Evolutionary conservation across 2,113 vertebrate species (phyloP).

Genomic region (Anolis carolinensis): DNA sequence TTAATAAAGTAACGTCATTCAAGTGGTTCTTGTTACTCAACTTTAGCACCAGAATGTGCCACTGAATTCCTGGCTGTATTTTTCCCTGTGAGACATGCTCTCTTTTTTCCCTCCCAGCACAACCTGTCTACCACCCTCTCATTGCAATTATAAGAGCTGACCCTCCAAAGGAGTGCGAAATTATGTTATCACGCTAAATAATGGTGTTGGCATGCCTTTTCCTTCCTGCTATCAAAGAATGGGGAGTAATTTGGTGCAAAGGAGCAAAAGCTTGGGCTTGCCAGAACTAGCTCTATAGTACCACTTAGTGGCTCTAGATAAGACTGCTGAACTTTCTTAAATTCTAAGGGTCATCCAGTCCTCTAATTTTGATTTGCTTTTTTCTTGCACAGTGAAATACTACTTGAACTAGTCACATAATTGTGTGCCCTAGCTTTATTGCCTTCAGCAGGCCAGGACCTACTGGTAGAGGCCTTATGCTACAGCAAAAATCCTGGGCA

Average conservation of each 20-base stretch:
- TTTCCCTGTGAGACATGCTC: neutral
- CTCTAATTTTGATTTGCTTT: neutral
- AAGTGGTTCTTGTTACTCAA: neutral
- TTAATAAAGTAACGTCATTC: constrained; percentile 1
- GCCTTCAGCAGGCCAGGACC: neutral
- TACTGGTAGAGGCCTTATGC: neutral
- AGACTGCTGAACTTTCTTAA: neutral
- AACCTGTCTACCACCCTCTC: neutral
- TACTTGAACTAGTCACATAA: neutral
- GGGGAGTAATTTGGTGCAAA: neutral
- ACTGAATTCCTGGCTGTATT: neutral
- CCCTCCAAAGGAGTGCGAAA: neutral
- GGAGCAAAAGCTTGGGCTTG: neutral
- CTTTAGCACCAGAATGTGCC: neutral
- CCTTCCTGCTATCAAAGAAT: neutral
- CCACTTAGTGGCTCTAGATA: constrained; percentile 7
- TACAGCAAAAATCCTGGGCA: neutral
- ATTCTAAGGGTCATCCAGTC: neutral
- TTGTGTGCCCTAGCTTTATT: neutral
- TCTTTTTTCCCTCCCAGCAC: neutral
- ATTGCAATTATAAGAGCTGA: neutral
- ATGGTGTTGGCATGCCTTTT: neutral
- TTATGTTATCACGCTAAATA: neutral
- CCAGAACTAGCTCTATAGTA: neutral
- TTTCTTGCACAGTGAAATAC: neutral